phyloP scores from a whole-genome alignment of 2,888 invertebrate species.

The Cloeon dipterum region DNA sequence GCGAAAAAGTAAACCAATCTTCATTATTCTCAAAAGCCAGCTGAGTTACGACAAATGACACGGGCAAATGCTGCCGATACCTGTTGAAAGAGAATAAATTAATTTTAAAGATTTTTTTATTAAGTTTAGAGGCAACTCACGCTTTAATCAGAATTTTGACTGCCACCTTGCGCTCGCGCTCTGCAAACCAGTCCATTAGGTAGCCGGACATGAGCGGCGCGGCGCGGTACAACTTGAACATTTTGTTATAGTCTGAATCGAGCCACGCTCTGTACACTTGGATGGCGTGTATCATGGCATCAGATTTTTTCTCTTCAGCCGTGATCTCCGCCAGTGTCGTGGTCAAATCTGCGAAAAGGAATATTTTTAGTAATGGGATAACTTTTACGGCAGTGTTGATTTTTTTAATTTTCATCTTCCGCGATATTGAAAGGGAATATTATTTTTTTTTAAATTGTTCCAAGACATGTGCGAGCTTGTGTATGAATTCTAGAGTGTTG shows the following conservation, averaged over 20 bases:
- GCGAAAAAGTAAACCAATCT: constrained; percentile 73
- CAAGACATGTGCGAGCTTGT: too few species aligned
- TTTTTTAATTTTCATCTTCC: too few species aligned
- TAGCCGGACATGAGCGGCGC: constrained; percentile 92
- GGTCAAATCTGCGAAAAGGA: constrained; percentile 57
- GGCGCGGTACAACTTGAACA: constrained; percentile 71
- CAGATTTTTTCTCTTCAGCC: constrained; percentile 50
- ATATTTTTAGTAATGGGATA: too few species aligned
- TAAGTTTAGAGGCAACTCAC: constrained; percentile 41
- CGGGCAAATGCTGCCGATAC: constrained; percentile 79
- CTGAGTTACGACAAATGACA: constrained; percentile 66
- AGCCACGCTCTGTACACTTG: constrained; percentile 84
- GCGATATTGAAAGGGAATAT: too few species aligned
- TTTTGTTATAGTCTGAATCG: constrained; percentile 71
- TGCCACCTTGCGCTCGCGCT: constrained; percentile 78
- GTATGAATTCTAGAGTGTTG: too few species aligned
- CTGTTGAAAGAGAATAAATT: constrained; percentile 22
- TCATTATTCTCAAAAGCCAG: constrained; percentile 68
- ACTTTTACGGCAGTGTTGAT: too few species aligned
- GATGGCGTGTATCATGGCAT: constrained; percentile 66
- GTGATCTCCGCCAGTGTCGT: constrained; percentile 68
- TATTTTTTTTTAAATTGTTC: too few species aligned
- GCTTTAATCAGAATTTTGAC: constrained; percentile 85
- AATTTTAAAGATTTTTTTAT: background rate
- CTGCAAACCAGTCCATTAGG: constrained; percentile 95